Base-by-base conservation (phyloP, 2,888 invertebrate genomes). In the Eupeodes luniger region DNA sequence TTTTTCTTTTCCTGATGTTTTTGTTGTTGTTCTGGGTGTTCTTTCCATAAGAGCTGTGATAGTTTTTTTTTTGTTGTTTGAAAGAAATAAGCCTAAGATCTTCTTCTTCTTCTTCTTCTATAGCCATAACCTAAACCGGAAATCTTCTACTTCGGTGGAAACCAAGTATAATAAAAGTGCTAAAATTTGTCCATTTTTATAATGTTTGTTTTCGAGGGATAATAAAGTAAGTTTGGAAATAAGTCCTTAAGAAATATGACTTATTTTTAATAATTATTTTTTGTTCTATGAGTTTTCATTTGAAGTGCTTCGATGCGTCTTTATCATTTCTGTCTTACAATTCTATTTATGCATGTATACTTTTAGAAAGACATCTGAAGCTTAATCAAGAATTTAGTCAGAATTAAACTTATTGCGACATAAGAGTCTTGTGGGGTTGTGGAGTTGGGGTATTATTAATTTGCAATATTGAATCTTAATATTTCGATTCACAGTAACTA, bases 181-280 rank as follows among this genome's bases (percentile, higher is more conserved):
- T 53, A 16, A 69, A 53, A 69, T 53, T 36, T 69, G 11, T 6
- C 12, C 51, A 47, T 16, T 36, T 53, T 19, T 27, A 1, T 53
- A 53, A 69, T 34, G 67, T 69, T 36, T 53, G 36, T 36, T 27
- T 27, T 16, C 53, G 36, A 69, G 16, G 36, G 51, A 36, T 69
- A 69, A 69, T 69, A 69, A 53, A 36, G 34, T 69, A 53, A 53
- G 51, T 53, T 69, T 53, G 53, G 0, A 9, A 53, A 69, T 36
- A 36, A 53, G 51, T 11, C 16, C 36, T 16, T 12, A 10, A 11
- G 10, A 53, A 3, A 6, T 34, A 10, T 5, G 2, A 0, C 34
- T 51, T 11, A 36, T 11, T 36, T 53, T 36, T 14, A 5, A 51
- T 51, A 36, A 16, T 0, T 10, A 40, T 40, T 40, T 40, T 40